Evolutionary conservation across 2,113 vertebrate species (phyloP).

Genomic region (Stegastes partitus): DNA sequence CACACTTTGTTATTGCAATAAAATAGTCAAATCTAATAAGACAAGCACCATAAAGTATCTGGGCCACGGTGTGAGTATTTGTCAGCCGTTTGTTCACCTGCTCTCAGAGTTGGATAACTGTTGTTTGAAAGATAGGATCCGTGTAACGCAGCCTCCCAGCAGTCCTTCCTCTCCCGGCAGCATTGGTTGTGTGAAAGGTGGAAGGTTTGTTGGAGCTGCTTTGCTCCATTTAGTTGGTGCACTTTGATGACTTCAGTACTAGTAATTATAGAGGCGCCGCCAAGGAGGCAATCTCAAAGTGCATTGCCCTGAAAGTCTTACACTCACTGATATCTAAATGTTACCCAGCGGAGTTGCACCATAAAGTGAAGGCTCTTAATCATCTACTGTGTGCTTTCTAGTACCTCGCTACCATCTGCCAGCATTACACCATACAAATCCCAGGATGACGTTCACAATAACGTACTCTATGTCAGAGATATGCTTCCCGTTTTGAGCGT

Average conservation of each 20-base stretch:
- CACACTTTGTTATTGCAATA: conserved; percentile 9
- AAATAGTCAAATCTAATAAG: conserved; percentile 10
- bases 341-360: conserved; percentile 55
- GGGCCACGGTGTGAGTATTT: conserved; percentile 1
- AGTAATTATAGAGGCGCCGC: conserved; percentile 65
- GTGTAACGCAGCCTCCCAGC: background rate
- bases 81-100: conserved; percentile 21
- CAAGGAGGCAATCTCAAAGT: conserved; percentile 60
- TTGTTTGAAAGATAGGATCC: conserved; percentile 29
- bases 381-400: conserved; percentile 36
- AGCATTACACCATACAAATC: conserved; percentile 34
- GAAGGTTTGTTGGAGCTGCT: conserved; percentile 44
- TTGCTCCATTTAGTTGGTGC: conserved; percentile 63
- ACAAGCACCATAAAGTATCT: conserved; percentile 21
- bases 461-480: conserved; percentile 25
- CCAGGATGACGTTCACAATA: conserved; percentile 26
- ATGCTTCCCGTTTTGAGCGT: conserved; percentile 21
- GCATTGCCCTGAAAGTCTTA: conserved; percentile 57
- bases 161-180: conserved; percentile 10
- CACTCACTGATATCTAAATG: conserved; percentile 52
- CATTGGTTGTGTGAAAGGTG: conserved; percentile 42
- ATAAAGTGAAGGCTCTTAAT: conserved; percentile 58
- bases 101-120: conserved; percentile 12
- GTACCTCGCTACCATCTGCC: conserved; percentile 50
- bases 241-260: conserved; percentile 68